Evolutionary conservation across 2,888 invertebrate genomes (phyloP), one percentile per base, ranked within the genome.

Genomic region (Zygaena filipendulae): DNA sequence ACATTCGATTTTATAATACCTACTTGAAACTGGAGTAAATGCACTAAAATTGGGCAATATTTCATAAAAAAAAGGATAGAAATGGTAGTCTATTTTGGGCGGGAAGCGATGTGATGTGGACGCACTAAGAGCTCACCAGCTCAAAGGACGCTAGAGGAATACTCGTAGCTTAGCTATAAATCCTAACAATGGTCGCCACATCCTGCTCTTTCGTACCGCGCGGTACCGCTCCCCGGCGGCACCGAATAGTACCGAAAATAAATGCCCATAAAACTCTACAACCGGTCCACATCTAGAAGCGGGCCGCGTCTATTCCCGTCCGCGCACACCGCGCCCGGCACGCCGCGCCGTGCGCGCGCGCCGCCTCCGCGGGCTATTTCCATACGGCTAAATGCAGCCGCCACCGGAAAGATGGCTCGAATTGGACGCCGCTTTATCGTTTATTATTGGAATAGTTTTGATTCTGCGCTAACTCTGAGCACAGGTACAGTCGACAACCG

Each of bases 281-380:
- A 51, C 49, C 63, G 64, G 50, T 63, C 67, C 62, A 68, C 55
- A 57, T 68, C 54, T 59, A 59, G 57, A 56, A 57, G 50, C 57
- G 56, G 39, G 20, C 4, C 16, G 45, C 35, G 37, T 52, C 63
- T 66, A 69, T 69, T 69, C 67, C 47, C 47, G 58, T 50, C 40
- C 44, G 51, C 45, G 59, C 62, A 59, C 29, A 33, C 29, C 25
- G 25, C 54, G 44, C 44, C 47, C 52, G 52, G 52, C 39, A 46
- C 51, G 47, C 43, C 47, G 20, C 16, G 16, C 16, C 16, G 16
- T n/a, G 18, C 18, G 11, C 8, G 55, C 44, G 49, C 52, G 53
- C 53, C 38, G 49, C 49, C 25, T 18, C 16, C 55, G 47, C 47
- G 52, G 56, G 58, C 53, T 72, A 71, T 70, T 71, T 68, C 46